These are phyloP conservation scores for Tetramorium bicarinatum DNA, from an alignment of 2,888 invertebrate species.

Conservation along the genomic window DNA sequence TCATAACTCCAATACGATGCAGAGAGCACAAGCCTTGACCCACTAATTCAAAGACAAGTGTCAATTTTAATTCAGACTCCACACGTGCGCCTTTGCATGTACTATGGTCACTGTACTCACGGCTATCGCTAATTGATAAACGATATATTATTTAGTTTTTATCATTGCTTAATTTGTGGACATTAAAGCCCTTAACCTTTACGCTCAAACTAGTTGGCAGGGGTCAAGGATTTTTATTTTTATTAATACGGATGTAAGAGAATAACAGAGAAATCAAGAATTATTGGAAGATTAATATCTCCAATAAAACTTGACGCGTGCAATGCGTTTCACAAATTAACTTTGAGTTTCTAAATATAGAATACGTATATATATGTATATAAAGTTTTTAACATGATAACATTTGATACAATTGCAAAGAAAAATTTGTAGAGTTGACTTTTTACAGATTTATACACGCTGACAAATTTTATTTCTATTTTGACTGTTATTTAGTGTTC, in stretches of 20 bases:
- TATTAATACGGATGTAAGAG: neutral
- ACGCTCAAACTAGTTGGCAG: neutral
- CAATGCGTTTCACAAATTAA: neutral
- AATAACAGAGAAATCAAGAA: neutral
- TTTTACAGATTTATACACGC: neutral
- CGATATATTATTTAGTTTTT: constrained; percentile 39
- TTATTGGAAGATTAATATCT: constrained; percentile 8
- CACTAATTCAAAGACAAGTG: constrained; percentile 61
- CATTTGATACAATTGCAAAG: neutral
- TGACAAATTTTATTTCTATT: neutral
- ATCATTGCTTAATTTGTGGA: constrained; percentile 14
- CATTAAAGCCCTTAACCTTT: constrained; percentile 30
- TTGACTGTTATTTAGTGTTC: neutral
- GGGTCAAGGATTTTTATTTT: constrained; percentile 31
- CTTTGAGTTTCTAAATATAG: neutral
- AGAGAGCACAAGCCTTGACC: constrained; percentile 70
- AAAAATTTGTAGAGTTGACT: neutral
- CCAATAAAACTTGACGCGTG: neutral
- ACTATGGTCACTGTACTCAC: constrained; percentile 7
- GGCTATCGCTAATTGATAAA: constrained; percentile 40
- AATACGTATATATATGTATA: neutral
- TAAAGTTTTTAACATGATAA: neutral
- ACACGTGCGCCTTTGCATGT: constrained; percentile 36
- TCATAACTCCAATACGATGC: constrained; percentile 27
- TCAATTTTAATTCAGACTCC: constrained; percentile 61